phyloP scores from a whole-genome alignment of 2,888 invertebrate species.

The Tenthredo amoena region DNA sequence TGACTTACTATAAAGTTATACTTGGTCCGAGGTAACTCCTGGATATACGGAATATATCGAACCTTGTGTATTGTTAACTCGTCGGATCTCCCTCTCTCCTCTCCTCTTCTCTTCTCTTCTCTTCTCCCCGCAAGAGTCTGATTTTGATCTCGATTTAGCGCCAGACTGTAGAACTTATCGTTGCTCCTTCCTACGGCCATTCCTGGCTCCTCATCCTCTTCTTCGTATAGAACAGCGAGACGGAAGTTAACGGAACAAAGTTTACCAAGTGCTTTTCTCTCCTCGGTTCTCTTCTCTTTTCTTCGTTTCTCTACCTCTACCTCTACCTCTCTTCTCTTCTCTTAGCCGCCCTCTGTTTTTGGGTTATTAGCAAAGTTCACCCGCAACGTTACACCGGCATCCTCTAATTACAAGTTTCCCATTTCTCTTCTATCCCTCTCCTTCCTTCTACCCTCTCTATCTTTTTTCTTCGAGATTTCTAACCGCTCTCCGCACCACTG shows the following conservation, averaged over 20 bases:
- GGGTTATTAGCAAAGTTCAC: slow-evolving; percentile 76
- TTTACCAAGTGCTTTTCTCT: slow-evolving; percentile 42
- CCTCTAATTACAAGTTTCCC: slow-evolving; percentile 51
- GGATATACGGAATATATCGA: background rate
- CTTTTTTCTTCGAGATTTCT: background rate
- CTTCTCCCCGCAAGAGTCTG: background rate
- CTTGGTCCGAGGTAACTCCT: background rate
- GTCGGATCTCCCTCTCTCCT: background rate
- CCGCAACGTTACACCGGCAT: slow-evolving; percentile 62
- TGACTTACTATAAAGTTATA: slow-evolving; percentile 38
- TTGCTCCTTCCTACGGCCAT: background rate
- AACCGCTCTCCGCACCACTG: background rate
- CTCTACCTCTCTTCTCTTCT: background rate
- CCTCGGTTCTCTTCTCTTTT: background rate
- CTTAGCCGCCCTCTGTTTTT: slow-evolving; percentile 24
- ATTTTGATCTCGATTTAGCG: slow-evolving; percentile 26
- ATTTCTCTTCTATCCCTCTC: background rate
- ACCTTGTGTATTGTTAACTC: background rate
- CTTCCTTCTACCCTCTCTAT: background rate
- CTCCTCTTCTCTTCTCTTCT: background rate
- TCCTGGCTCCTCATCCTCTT: background rate
- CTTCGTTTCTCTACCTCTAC: background rate
- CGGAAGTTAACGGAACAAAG: slow-evolving; percentile 43
- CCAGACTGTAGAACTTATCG: slow-evolving; percentile 25
- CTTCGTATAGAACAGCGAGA: background rate